These are phyloP conservation scores for Megalonaias nervosa DNA, from an alignment of 1,140 invertebrate genomes.

Conservation along the genomic window DNA sequence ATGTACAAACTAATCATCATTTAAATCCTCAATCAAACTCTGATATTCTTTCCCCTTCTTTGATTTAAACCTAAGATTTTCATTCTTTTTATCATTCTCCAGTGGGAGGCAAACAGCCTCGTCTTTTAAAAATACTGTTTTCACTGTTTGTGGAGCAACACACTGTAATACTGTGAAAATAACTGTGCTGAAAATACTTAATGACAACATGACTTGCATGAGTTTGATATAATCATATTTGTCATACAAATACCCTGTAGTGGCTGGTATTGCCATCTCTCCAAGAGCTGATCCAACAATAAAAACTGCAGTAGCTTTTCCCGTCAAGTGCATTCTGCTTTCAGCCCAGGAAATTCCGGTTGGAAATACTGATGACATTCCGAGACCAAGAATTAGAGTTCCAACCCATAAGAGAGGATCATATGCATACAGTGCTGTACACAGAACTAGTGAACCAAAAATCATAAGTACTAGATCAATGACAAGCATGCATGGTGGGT, in stretches of 20 bases:
- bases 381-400: constrained; percentile 68
- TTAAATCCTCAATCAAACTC: too few relatives aligned
- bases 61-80: too few relatives aligned
- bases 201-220: constrained; percentile 65
- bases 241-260: constrained; percentile 66
- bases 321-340: constrained; percentile 71
- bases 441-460: constrained; percentile 67
- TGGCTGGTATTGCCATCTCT: constrained; percentile 71
- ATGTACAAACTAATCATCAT: too few relatives aligned
- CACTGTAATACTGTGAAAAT: constrained; percentile 61
- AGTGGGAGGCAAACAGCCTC: constrained; percentile 44
- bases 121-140: not conserved
- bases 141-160: constrained; percentile 42
- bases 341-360: constrained; percentile 73
- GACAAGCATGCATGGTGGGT: constrained; percentile 67
- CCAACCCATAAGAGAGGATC: constrained; percentile 59
- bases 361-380: constrained; percentile 74
- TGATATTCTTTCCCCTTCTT: too few relatives aligned
- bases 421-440: constrained; percentile 58
- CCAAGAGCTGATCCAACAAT: constrained; percentile 72
- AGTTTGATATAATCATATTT: constrained; percentile 61
- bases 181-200: constrained; percentile 49
- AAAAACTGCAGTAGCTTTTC: constrained; percentile 73
- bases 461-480: constrained; percentile 66
- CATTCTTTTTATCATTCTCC: constrained; percentile 3